A percentile compares a stretch with the other conserved stretches of the same genome.
Conservation (phyloP, 2,797 vertebrate species). For the Epinephelus coioides region DNA sequence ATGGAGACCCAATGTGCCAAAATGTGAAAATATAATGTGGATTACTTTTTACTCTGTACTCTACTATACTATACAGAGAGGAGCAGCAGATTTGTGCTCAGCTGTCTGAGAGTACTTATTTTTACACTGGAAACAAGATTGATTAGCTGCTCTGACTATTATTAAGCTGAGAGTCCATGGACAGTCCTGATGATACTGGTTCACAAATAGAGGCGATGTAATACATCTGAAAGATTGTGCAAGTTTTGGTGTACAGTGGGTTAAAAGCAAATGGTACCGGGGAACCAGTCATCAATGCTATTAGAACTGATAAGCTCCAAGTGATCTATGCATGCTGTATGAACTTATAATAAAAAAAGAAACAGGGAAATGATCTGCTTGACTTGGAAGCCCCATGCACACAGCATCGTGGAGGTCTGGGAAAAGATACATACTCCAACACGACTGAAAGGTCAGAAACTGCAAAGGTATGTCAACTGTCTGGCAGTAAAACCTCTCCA, state of each 20-base stretch:
- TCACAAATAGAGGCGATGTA: neutral
- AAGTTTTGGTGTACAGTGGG: neutral
- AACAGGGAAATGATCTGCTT: conserved; percentile 9
- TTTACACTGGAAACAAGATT: neutral
- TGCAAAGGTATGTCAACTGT: conserved; percentile 17
- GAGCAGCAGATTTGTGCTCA: neutral
- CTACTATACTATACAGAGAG: neutral
- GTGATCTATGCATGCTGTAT: neutral
- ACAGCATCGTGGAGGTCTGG: neutral
- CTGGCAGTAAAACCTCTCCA: conserved; percentile 3
- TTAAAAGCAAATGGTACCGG: neutral
- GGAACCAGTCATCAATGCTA: neutral
- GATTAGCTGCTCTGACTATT: neutral
- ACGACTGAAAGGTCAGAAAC: conserved; percentile 25
- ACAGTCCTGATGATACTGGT: neutral
- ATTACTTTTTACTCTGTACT: neutral
- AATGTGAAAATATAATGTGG: neutral
- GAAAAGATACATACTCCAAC: conserved; percentile 26
- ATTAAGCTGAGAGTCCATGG: neutral
- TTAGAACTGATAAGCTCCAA: neutral
- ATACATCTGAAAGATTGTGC: neutral
- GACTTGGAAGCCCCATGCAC: neutral
- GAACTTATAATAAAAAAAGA: conserved; percentile 21
- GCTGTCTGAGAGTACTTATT: neutral
- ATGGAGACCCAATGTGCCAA: neutral